phyloP scores from a whole-genome alignment of 2,113 vertebrate genomes.

The Thermophis baileyi region DNA sequence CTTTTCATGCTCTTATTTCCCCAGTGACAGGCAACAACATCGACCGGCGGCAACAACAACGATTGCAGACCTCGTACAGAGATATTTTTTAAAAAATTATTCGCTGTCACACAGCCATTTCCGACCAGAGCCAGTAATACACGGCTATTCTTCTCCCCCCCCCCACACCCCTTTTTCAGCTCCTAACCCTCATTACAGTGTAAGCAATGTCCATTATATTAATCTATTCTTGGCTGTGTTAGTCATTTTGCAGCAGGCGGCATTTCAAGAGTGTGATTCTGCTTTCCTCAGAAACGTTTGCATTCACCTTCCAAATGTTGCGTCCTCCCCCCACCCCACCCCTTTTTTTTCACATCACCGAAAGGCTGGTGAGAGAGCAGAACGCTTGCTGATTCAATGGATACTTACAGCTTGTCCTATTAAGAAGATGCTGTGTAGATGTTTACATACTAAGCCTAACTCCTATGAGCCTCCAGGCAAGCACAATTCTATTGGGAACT shows the following conservation, averaged over 20 bases:
- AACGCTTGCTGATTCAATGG: background rate
- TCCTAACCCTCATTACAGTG: background rate
- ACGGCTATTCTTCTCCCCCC: background rate
- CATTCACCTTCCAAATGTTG: background rate
- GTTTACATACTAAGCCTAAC: slow-evolving; percentile 50
- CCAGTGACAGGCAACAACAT: background rate
- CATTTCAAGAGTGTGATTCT: background rate
- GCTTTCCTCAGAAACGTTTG: slow-evolving; percentile 4
- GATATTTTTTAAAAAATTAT: background rate
- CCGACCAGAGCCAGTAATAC: background rate
- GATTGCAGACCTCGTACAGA: background rate
- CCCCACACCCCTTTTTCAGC: background rate
- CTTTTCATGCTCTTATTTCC: background rate
- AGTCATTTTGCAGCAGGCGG: slow-evolving; percentile 3
- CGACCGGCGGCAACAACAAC: background rate
- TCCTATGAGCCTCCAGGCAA: slow-evolving; percentile 36
- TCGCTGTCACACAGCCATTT: background rate
- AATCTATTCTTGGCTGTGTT: background rate
- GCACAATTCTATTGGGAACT: slow-evolving; percentile 35
- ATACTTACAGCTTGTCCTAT: background rate
- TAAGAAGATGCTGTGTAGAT: slow-evolving; percentile 10
- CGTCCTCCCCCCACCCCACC: background rate
- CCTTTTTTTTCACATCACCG: background rate
- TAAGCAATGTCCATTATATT: background rate
- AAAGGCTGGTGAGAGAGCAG: slow-evolving; percentile 1